Percentiles rank a stretch among this genome's conserved stretches.
These are phyloP conservation scores for Athalia circularis DNA, from an alignment of 2,888 invertebrate species.

Conservation along the genomic window DNA sequence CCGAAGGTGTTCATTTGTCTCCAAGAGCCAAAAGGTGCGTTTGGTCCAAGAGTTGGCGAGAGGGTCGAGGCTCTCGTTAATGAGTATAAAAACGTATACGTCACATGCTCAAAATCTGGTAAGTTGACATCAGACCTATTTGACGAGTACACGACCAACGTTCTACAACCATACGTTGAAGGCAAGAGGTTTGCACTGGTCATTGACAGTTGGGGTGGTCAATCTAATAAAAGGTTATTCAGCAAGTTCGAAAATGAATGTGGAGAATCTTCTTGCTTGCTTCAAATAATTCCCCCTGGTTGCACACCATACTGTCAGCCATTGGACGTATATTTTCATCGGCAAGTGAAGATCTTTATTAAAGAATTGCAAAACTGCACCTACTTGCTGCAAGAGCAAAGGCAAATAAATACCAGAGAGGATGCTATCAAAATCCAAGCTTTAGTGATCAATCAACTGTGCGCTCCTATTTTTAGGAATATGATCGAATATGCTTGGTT, in stretches of 20 bases:
- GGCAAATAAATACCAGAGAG: slow-evolving; percentile 14
- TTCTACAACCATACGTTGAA: slow-evolving; percentile 28
- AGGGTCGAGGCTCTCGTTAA: no score
- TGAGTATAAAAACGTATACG: no score
- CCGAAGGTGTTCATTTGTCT: slow-evolving; percentile 52
- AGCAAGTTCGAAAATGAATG: slow-evolving; percentile 43
- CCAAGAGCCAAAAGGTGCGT: slow-evolving; percentile 45
- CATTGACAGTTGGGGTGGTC: slow-evolving; percentile 48
- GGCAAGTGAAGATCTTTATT: not conserved
- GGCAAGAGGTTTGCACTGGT: slow-evolving; percentile 41
- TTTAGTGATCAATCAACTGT: slow-evolving; percentile 29
- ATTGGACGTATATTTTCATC: not conserved
- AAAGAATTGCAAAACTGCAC: slow-evolving; percentile 11
- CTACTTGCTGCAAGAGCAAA: slow-evolving; percentile 1
- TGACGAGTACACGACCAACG: slow-evolving; percentile 44
- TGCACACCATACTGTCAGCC: no score
- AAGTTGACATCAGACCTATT: slow-evolving; percentile 51
- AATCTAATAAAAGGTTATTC: slow-evolving; percentile 38
- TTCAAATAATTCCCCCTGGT: no score
- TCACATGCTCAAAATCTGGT: slow-evolving; percentile 49
- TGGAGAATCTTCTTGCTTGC: not conserved
- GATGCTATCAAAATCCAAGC: slow-evolving; percentile 44
- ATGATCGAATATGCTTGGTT: slow-evolving; percentile 43
- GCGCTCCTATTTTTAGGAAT: slow-evolving; percentile 24
- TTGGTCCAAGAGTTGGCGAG: no score